These are phyloP conservation scores for Odobenus rosmarus DNA, from an alignment of 2,113 vertebrate species.

Conservation along the genomic window DNA sequence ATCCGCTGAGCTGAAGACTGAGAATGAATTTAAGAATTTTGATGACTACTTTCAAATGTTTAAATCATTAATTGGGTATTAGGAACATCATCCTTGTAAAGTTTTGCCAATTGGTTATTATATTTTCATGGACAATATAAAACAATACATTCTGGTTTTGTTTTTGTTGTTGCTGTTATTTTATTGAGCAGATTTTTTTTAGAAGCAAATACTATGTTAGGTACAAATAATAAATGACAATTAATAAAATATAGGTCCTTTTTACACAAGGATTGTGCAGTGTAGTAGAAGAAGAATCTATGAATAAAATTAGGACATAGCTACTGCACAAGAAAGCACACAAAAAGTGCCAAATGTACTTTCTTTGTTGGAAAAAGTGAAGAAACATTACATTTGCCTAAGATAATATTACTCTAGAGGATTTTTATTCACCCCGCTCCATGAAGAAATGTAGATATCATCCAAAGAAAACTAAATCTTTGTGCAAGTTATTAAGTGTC, in stretches of 20 bases:
- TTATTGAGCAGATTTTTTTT: neutral
- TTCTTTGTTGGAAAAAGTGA: neutral
- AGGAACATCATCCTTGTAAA: neutral
- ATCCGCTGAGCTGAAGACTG: neutral
- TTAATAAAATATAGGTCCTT: neutral
- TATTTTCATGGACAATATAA: neutral
- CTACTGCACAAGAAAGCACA: neutral
- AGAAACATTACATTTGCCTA: neutral
- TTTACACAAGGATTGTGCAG: neutral
- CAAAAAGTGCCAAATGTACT: neutral
- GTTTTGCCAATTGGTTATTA: neutral
- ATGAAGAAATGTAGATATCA: slow-evolving; percentile 29
- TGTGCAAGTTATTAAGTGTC: slow-evolving; percentile 47
- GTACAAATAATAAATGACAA: neutral
- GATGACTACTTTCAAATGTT: neutral
- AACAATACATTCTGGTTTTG: neutral
- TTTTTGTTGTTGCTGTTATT: neutral
- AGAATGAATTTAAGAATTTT: neutral
- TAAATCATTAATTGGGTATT: neutral
- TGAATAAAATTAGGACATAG: neutral
- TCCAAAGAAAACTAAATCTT: slow-evolving; percentile 34
- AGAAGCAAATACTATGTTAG: neutral
- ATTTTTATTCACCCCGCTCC: neutral
- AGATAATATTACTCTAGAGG: slow-evolving; percentile 39
- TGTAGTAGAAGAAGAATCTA: neutral